Percentiles rank a stretch among this genome's conserved stretches.
Conservation (phyloP, 2,888 invertebrate species). For the Arctia plantaginis region DNA sequence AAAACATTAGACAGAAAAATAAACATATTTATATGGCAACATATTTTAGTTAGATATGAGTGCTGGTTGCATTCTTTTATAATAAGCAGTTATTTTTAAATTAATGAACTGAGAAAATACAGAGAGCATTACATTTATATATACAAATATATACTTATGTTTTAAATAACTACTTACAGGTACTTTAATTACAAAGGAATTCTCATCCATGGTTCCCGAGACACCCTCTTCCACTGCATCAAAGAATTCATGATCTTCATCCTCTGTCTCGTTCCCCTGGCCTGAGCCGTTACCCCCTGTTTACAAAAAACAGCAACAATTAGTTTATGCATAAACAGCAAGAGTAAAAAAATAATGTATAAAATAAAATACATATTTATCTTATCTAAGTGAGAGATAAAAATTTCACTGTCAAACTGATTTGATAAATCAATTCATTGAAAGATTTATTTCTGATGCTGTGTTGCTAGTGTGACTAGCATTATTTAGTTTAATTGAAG, state of each 20-base stretch:
- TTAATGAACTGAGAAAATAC: background rate
- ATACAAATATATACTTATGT: background rate
- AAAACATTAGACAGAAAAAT: background rate
- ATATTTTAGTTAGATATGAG: background rate
- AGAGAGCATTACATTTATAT: background rate
- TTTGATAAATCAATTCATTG: background rate
- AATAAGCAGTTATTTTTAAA: background rate
- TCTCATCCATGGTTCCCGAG: slow-evolving; percentile 77
- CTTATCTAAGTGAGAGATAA: background rate
- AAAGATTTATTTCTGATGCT: background rate
- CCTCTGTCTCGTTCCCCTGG: slow-evolving; percentile 86
- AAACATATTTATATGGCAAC: background rate
- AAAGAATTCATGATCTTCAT: slow-evolving; percentile 92
- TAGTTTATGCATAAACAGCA: background rate
- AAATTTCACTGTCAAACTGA: background rate
- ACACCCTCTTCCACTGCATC: slow-evolving; percentile 88
- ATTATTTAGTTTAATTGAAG: background rate
- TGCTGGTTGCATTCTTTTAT: background rate
- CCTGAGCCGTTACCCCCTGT: slow-evolving; percentile 84
- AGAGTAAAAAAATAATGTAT: background rate
- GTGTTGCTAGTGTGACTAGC: background rate
- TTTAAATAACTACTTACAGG: slow-evolving; percentile 73
- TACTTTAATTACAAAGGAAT: slow-evolving; percentile 89
- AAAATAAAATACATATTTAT: background rate
- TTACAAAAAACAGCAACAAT: slow-evolving; percentile 21